Base-by-base conservation (phyloP, 2,113 vertebrate genomes). In the Catharus minimus region DNA sequence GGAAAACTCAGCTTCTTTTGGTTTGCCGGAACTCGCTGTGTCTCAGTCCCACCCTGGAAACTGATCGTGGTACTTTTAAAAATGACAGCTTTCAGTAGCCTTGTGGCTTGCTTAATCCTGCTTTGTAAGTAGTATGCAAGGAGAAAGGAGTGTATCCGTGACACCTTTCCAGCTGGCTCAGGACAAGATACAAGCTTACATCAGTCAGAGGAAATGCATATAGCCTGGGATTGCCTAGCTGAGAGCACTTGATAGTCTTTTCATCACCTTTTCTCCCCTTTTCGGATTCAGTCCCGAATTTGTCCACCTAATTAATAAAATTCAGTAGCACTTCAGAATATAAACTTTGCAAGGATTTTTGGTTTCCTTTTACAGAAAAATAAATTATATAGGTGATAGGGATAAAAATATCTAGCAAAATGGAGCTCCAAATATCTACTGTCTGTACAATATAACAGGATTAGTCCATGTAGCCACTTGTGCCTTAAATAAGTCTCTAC, bases 41-140 rank as follows among this genome's bases (percentile, higher is more conserved):
- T 46, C 26, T 50, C 55, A 28, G 17, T 4, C 50, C 52, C 33
- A 44, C 47, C 26, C 36, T 74, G n/a, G 38, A 61, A 72, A 60
- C 0, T 5, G 26, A 30, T 32, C 1, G 0, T 23, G 66, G 17
- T 72, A 2, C 10, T 76, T 80, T 27, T 18, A 22, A 71, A 74
- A 80, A 80, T 43, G 8, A 4, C 14, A 8, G 4, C 10, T 89
- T 66, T 58, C 43, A 11, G 1, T 1, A 19, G n/a, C 28, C 20
- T 18, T n/a, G 11, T n/a, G 28, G 15, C 27, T 78, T 52, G 20
- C 22, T 61, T 72, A 32, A 20, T 26, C 39, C 20, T 67, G 26
- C 23, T 52, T 27, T 55, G 1, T 41, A 7, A 71, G 17, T 27
- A 10, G 3, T 38, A 2, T 5, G 61, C 49, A 46, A 57, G 52